Base-by-base conservation (phyloP, 2,888 invertebrate species). In the Merodon equestris region DNA sequence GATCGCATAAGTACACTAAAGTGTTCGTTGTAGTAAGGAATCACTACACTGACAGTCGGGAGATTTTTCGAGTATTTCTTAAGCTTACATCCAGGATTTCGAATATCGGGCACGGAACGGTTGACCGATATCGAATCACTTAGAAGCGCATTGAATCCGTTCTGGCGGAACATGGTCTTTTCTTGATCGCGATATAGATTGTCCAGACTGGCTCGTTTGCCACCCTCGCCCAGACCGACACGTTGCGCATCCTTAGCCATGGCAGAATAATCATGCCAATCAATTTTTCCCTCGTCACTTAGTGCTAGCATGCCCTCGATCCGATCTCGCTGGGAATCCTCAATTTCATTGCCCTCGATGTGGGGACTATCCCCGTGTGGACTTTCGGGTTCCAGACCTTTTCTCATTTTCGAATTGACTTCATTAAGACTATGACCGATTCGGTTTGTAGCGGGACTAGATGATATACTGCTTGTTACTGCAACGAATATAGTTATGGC, bases 1-100 rank as follows among this genome's bases (percentile, higher is more conserved):
- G 94, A 97, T 83, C 94, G 90, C 60, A 97, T 89, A 50, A 98
- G 89, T 0, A 97, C 97, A 53, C 94, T 94, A 91, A 95, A 95
- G 86, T 98, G 97, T 86, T 98, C 98, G 85, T 98, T 97, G 88
- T 96, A 97, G 86, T 97, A 97, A 1, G 97, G 97, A 15, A 98
- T 94, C 57, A 98, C 93, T 9, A 98, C 94, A 86, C 96, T 96
- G 2, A 95, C 95, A 0, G 93, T 92, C 0, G 96, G 96, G 89
- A 88, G 76, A 51, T 87, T 84, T 1, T 81, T 76, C 1, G 86
- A 75, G 72, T 89, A 89, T 40, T 81, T 77, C 64, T 88, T 87
- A 2, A 66, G 76, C 38, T 74, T 85, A 27, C 89, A 88, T 2
- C 90, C 91, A n/a, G 89, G 86, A 86, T 95, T 92, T 27, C 95